Base-by-base conservation (phyloP, 2,113 vertebrate genomes). In the Otolemur garnettii region DNA sequence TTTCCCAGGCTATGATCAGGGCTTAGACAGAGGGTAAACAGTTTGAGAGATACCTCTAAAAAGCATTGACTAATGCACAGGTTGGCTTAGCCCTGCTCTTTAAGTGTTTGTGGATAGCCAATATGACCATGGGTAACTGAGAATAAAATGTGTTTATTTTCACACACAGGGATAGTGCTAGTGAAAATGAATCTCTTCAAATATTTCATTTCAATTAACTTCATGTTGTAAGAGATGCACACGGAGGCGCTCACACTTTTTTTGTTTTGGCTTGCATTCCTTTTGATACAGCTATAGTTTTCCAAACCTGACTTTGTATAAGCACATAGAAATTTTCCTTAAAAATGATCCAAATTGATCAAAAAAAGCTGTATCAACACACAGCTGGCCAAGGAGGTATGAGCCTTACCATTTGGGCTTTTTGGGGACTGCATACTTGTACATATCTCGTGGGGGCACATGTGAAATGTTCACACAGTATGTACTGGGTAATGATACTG, bases 111-210 rank as follows among this genome's bases (percentile, higher is more conserved):
- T 59, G 57, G 83, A 93, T 71, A 85, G 83, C 77, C 95, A 94
- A 87, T 94, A 94, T 94, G 87, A 82, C 55, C 38, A 21, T 50
- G 71, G 38, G 35, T 92, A 85, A 77, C 74, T 74, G 71, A 78
- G 80, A 92, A 95, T 96, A 87, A 93, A 96, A 81, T 94, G 71
- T 95, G 80, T 82, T 90, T 84, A 68, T 93, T 95, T 97, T 91
- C 90, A 71, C 74, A 95, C 80, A 59, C 28, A 69, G 77, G 78
- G 62, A 91, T 87, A 86, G 57, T 72, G 83, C 38, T 84, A 87
- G 38, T 78, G 75, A 57, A 94, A 86, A 82, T n/a, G 24, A 95
- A 88, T 80, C 64, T 22, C 55, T 90, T 85, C 62, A 94, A 96
- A 91, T 28, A 81, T 96, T 96, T 93, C 85, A 87, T 94, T 94